phyloP scores from a whole-genome alignment of 2,113 vertebrate species.

The Notothenia rossii region DNA sequence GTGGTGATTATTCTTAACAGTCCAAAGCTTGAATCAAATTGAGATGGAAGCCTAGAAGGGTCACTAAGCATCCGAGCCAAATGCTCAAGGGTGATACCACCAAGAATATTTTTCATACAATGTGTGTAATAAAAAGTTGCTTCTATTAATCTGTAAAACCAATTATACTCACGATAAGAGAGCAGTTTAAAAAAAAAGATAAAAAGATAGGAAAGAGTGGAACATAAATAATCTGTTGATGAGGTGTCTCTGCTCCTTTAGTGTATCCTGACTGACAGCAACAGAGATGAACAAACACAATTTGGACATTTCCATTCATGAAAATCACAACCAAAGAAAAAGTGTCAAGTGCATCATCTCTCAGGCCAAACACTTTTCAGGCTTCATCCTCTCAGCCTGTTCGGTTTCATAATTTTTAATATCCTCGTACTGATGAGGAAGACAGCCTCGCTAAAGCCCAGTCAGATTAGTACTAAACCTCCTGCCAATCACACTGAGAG shows the following conservation, averaged over 20 bases:
- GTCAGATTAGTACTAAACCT: conserved; percentile 45
- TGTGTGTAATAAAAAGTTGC: no score
- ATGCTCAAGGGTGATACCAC: not conserved
- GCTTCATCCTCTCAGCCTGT: conserved; percentile 12
- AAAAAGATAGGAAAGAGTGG: not conserved
- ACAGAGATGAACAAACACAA: not conserved
- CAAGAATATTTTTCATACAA: no score
- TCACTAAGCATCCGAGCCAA: not conserved
- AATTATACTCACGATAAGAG: no score
- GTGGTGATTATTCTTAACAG: not conserved
- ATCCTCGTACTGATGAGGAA: conserved; percentile 16
- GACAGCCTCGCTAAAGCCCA: conserved; percentile 22
- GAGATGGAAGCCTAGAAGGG: not conserved
- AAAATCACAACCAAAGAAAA: not conserved
- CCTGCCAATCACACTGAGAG: conserved; percentile 40
- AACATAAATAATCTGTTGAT: not conserved
- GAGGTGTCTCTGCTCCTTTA: not conserved
- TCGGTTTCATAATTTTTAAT: conserved; percentile 36
- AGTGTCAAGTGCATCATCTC: not conserved
- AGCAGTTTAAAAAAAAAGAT: no score
- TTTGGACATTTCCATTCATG: not conserved
- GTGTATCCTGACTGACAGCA: conserved; percentile 1
- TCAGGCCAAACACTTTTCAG: conserved; percentile 18
- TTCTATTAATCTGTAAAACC: no score
- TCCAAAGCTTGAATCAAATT: not conserved